These are phyloP conservation scores for Agelastica alni DNA, from an alignment of 2,888 invertebrate genomes.

Conservation along the genomic window DNA sequence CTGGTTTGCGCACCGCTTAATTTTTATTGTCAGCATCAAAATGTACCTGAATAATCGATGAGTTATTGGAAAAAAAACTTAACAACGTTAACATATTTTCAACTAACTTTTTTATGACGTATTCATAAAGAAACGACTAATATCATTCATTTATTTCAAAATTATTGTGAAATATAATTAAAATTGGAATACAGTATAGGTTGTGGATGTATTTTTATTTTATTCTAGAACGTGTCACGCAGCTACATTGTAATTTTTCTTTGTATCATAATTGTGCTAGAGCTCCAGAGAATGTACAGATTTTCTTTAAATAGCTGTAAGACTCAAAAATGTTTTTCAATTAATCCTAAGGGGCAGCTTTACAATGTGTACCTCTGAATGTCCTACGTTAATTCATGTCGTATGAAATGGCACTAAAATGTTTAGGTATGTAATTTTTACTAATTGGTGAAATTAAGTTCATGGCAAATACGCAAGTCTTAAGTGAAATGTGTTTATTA, in stretches of 20 bases:
- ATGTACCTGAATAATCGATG: too few species aligned
- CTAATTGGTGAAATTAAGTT: conserved; percentile 19
- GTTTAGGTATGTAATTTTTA: conserved; percentile 22
- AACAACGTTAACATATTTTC: too few species aligned
- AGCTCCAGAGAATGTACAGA: conserved; percentile 31
- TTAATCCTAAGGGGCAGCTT: conserved; percentile 35
- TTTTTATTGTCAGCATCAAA: too few species aligned
- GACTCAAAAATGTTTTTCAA: conserved; percentile 17
- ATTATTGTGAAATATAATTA: background rate
- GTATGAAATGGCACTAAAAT: conserved; percentile 33
- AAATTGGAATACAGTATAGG: background rate
- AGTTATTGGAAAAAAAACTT: too few species aligned
- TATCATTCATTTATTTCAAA: background rate
- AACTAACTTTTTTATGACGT: too few species aligned
- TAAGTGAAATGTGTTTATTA: conserved; percentile 8
- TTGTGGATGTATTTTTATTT: background rate
- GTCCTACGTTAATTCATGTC: conserved; percentile 30
- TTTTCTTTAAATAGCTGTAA: conserved; percentile 28
- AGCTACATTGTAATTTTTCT: conserved; percentile 9
- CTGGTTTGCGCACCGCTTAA: too few species aligned
- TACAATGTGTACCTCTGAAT: conserved; percentile 30
- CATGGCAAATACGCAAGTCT: conserved; percentile 5
- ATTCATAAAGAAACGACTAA: too few species aligned
- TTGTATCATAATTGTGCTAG: conserved; percentile 27
- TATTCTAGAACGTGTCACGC: background rate